Evolutionary conservation across 64 coral and sea anemone genomes (phyloP).

Genomic region (Trachythela sp.): DNA sequence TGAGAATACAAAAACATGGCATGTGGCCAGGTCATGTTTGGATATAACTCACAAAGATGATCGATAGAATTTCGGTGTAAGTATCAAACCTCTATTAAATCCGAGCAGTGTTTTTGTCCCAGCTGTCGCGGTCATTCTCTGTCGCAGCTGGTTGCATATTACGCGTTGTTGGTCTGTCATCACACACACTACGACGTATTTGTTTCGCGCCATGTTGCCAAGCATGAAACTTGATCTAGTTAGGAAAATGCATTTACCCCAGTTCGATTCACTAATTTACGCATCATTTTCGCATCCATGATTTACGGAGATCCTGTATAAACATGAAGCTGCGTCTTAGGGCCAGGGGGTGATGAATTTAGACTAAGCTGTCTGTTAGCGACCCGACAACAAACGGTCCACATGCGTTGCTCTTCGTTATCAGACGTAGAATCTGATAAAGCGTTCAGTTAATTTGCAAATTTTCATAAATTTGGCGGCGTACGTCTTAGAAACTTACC

Average conservation of each 20-base stretch:
- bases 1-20: neutral
- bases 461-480: too few species aligned
- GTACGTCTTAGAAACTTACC: too few species aligned
- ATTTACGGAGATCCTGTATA: neutral
- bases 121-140: neutral
- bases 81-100: neutral
- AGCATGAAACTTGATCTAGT: neutral
- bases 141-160: neutral
- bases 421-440: too few species aligned
- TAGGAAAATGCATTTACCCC: neutral
- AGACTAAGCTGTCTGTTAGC: too few species aligned
- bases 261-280: neutral
- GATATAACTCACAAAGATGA: neutral
- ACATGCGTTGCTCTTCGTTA: too few species aligned
- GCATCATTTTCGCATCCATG: neutral
- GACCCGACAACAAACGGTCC: too few species aligned
- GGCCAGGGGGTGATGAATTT: too few species aligned
- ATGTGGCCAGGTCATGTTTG: conserved; percentile 1
- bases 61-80: neutral
- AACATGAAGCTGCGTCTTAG: neutral
- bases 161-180: neutral
- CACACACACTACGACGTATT: neutral
- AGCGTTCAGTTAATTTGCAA: too few species aligned
- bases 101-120: neutral
- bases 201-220: neutral